These are phyloP conservation scores for Glossophaga mutica DNA, from an alignment of 2,797 vertebrate genomes.

Conservation along the genomic window DNA sequence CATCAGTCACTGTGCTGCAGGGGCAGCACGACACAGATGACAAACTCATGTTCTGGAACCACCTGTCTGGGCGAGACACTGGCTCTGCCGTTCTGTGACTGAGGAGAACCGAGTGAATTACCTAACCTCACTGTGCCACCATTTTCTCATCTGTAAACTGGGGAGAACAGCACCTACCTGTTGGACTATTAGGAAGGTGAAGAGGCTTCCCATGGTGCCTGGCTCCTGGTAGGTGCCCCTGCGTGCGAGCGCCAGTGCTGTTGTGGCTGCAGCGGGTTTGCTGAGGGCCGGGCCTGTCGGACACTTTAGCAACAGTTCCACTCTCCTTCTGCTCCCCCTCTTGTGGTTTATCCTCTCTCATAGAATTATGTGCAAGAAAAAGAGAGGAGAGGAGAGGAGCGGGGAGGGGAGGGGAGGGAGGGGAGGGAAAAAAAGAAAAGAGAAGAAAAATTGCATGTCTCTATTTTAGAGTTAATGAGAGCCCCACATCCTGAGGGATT, in stretches of 20 bases:
- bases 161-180: neutral
- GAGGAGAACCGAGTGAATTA: neutral
- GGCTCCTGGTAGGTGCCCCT: neutral
- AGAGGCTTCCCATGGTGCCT: neutral
- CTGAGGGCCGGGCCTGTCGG: neutral
- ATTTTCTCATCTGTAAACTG: neutral
- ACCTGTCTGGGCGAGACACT: accelerated
- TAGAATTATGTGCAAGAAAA: neutral
- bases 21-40: neutral
- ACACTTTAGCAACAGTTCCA: neutral
- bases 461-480: neutral
- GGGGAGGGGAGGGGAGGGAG: neutral
- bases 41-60: neutral
- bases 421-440: neutral
- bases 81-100: neutral
- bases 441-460: neutral
- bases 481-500: neutral
- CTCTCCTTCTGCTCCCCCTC: neutral
- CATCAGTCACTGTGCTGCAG: neutral
- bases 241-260: accelerated
- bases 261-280: accelerated
- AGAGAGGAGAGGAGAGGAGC: neutral
- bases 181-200: neutral
- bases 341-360: constrained; percentile 26
- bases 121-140: neutral